Evolutionary conservation across 1,140 invertebrate genomes (phyloP).

Genomic region (Nephila pilipes): DNA sequence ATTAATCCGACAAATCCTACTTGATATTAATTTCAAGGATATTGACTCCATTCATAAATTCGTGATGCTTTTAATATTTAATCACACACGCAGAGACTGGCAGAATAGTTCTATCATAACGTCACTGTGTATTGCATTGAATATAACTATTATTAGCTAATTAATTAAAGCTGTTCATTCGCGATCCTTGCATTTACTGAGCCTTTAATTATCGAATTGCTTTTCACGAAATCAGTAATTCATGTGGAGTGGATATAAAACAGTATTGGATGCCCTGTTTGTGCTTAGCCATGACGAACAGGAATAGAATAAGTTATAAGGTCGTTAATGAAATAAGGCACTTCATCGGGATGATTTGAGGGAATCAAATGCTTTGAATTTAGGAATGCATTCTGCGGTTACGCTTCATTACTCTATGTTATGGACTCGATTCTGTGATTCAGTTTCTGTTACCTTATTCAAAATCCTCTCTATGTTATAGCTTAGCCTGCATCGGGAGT

Average conservation of each 20-base stretch:
- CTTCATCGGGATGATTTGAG: neutral
- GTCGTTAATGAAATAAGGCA: constrained; percentile 12
- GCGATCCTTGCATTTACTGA: neutral
- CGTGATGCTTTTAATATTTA: neutral
- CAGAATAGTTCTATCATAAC: constrained; percentile 27
- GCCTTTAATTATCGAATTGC: constrained; percentile 48
- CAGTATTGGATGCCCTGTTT: neutral
- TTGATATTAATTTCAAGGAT: neutral
- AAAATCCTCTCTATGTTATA: neutral
- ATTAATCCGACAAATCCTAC: no score
- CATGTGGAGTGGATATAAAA: neutral
- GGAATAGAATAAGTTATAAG: neutral
- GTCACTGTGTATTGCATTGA: neutral
- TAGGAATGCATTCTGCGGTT: neutral
- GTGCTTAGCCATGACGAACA: neutral
- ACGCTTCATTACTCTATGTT: neutral
- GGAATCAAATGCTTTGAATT: neutral
- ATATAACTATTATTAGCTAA: constrained; percentile 39
- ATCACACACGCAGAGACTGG: neutral
- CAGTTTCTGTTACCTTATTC: neutral
- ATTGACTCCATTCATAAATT: neutral
- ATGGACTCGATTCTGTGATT: neutral
- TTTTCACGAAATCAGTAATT: constrained; percentile 18
- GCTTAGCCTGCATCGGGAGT: no score
- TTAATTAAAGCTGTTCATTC: constrained; percentile 40